phyloP scores from a whole-genome alignment of 30 jellyfish, hydroid and myxozoan species.

The Turritopsis rubra region DNA sequence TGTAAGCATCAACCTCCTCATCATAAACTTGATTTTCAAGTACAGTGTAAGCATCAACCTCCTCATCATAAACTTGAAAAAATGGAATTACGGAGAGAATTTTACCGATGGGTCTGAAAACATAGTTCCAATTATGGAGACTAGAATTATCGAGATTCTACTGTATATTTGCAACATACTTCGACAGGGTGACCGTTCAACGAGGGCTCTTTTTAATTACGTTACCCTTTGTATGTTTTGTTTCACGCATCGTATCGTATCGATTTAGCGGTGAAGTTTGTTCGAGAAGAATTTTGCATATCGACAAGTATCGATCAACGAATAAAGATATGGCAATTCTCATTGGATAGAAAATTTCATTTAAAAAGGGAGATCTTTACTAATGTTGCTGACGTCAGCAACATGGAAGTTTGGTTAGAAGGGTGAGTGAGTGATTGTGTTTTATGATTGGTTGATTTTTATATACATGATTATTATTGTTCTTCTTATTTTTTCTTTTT shows the following conservation, averaged over 20 bases:
- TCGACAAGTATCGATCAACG: constrained; percentile 33
- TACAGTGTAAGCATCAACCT: too few species aligned
- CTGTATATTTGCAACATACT: too few species aligned
- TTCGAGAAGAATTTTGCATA: background rate
- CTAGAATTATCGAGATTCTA: too few species aligned
- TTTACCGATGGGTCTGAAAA: too few species aligned
- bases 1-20: too few species aligned
- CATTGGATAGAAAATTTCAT: background rate
- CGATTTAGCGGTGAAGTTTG: constrained; percentile 15
- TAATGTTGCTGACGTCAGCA: constrained; percentile 44
- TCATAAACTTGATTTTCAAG: too few species aligned
- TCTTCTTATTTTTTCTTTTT: background rate
- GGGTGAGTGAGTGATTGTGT: background rate
- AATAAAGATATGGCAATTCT: constrained; percentile 22
- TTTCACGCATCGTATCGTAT: background rate
- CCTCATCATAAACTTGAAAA: too few species aligned
- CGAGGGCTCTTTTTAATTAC: too few species aligned
- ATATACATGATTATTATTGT: background rate
- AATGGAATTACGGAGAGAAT: too few species aligned
- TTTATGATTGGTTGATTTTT: background rate
- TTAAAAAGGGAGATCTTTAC: constrained; percentile 13
- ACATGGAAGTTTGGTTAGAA: constrained; percentile 8
- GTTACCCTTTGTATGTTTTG: background rate
- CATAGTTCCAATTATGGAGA: too few species aligned
- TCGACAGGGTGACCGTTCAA: too few species aligned